Conservation (phyloP, 2,888 invertebrate genomes). For the Tryphoninae sp. region DNA sequence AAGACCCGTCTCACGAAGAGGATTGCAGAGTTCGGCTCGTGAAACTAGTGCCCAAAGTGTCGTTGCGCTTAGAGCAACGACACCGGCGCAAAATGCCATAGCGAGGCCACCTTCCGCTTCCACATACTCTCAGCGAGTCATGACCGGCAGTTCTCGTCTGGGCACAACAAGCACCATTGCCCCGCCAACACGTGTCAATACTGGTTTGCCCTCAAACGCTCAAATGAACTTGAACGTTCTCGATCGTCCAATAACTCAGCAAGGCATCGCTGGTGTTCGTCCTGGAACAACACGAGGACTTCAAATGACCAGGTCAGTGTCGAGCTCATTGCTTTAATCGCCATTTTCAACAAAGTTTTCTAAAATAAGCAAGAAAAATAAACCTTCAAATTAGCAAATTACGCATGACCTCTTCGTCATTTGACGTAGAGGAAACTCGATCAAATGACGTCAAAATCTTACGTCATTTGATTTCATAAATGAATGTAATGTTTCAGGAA, state of each 20-base stretch:
- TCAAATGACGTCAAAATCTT: too few species aligned
- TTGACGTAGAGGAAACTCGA: too few species aligned
- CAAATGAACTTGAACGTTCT: slow-evolving; percentile 81
- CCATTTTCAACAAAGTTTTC: not conserved
- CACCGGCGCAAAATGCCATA: slow-evolving; percentile 69
- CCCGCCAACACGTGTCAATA: slow-evolving; percentile 66
- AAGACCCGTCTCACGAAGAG: slow-evolving; percentile 76
- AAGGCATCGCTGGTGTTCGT: slow-evolving; percentile 88
- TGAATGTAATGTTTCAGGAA: too few species aligned
- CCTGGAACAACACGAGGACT: slow-evolving; percentile 85
- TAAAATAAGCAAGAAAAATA: too few species aligned
- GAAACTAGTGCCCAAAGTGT: slow-evolving; percentile 58
- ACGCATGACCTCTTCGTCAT: too few species aligned
- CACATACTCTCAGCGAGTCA: slow-evolving; percentile 68
- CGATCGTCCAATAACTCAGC: slow-evolving; percentile 91
- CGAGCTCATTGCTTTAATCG: not conserved
- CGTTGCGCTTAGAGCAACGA: slow-evolving; percentile 67
- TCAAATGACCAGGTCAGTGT: slow-evolving; percentile 73
- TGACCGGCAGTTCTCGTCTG: slow-evolving; percentile 61
- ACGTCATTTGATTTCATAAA: too few species aligned
- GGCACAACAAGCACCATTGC: slow-evolving; percentile 34
- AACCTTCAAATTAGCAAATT: too few species aligned
- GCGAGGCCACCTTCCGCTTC: slow-evolving; percentile 75
- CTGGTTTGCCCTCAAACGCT: slow-evolving; percentile 69
- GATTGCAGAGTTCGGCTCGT: slow-evolving; percentile 71